phyloP scores from a whole-genome alignment of 2,113 vertebrate species.

The Nibea albiflora region DNA sequence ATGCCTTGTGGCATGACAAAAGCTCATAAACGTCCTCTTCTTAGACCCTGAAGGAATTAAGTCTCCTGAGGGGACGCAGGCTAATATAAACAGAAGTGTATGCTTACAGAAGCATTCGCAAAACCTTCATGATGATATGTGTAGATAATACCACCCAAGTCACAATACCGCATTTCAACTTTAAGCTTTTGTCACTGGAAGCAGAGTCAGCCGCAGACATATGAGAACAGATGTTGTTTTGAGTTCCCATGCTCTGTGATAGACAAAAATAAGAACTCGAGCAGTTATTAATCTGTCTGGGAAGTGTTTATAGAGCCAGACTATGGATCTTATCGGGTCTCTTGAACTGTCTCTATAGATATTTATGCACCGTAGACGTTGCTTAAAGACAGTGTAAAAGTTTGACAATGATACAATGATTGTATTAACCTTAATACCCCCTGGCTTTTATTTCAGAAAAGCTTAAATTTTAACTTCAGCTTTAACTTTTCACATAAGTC shows the following conservation, averaged over 20 bases:
- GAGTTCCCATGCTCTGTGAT: slow-evolving; percentile 40
- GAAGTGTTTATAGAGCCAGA: slow-evolving; percentile 23
- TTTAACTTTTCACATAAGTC: background rate
- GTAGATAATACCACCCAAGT: background rate
- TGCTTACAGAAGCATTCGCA: slow-evolving; percentile 7
- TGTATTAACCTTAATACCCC: background rate
- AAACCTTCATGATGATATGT: background rate
- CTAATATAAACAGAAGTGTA: slow-evolving; percentile 23
- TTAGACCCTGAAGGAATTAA: slow-evolving; percentile 9
- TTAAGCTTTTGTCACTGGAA: background rate
- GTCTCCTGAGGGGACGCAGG: slow-evolving; percentile 12
- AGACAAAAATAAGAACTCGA: background rate
- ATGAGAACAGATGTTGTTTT: slow-evolving; percentile 20
- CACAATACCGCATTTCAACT: background rate
- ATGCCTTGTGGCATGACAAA: background rate
- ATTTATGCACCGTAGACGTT: slow-evolving; percentile 8
- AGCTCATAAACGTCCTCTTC: slow-evolving; percentile 15
- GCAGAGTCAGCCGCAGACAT: background rate
- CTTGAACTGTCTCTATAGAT: slow-evolving; percentile 3
- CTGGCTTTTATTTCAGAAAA: background rate
- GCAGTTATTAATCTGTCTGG: slow-evolving; percentile 26
- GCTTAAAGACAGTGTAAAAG: background rate
- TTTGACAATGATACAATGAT: background rate
- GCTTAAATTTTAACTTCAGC: background rate
- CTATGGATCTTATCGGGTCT: background rate